phyloP scores from a whole-genome alignment of 2,113 vertebrate species.

The Prunella himalayana region DNA sequence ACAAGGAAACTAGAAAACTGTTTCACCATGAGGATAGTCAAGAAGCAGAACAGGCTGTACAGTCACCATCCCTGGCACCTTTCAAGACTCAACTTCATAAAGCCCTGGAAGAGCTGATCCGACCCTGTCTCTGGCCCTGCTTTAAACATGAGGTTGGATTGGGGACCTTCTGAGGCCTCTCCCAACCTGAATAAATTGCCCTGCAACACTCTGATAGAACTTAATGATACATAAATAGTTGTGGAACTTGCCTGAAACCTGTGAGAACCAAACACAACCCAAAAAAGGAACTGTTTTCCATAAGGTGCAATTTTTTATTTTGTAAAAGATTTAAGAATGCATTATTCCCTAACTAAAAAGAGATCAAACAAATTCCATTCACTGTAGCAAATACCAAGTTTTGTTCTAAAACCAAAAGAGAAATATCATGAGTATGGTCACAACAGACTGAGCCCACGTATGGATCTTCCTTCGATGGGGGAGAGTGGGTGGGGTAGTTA shows the following conservation, averaged over 20 bases:
- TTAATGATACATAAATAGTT: background rate
- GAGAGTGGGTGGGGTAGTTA: background rate
- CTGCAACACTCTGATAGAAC: background rate
- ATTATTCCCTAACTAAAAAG: background rate
- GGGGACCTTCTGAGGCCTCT: background rate
- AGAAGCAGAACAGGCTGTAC: background rate
- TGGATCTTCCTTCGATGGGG: background rate
- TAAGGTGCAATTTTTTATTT: background rate
- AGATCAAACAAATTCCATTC: background rate
- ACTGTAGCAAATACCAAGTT: background rate
- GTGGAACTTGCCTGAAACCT: background rate
- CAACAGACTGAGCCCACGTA: background rate
- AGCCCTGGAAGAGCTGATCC: background rate
- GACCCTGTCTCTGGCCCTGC: background rate
- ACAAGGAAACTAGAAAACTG: background rate
- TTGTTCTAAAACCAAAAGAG: background rate
- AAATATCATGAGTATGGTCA: background rate
- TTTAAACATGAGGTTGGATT: background rate
- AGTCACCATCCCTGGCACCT: background rate
- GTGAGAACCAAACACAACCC: background rate
- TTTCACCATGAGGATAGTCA: background rate
- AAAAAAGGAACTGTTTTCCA: background rate
- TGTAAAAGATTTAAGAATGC: background rate
- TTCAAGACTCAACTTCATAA: background rate
- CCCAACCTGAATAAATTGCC: background rate